These are phyloP conservation scores for Anoura caudifer DNA, from an alignment of 2,113 vertebrate genomes.

Conservation along the genomic window DNA sequence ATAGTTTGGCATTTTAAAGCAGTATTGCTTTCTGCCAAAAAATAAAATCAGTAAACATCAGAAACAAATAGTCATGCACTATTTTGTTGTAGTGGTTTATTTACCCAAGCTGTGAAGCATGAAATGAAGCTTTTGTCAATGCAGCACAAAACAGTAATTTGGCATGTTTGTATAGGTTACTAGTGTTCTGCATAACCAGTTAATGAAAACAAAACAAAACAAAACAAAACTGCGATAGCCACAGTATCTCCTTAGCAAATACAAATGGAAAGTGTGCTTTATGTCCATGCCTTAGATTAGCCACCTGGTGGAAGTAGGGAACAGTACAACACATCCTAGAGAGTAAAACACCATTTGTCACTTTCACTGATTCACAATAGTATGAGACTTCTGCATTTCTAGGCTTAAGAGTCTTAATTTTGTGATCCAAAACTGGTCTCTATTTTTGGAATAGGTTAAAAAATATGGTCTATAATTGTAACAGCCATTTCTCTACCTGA, in stretches of 20 bases:
- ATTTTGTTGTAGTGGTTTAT: not conserved
- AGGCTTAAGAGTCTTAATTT: not conserved
- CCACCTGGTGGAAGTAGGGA: not conserved
- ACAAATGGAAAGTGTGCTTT: not conserved
- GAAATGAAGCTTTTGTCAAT: not conserved
- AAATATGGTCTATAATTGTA: not conserved
- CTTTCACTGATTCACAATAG: not conserved
- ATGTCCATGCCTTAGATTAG: not conserved
- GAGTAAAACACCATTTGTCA: not conserved
- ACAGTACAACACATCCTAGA: not conserved
- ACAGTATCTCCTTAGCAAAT: not conserved
- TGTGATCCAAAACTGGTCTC: not conserved
- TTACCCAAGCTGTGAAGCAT: not conserved
- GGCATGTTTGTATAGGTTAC: not conserved
- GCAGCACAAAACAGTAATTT: not conserved
- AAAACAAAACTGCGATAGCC: not conserved
- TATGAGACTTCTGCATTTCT: not conserved
- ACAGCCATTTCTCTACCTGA: not conserved
- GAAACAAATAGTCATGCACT: not conserved
- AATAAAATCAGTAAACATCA: conserved; percentile 27
- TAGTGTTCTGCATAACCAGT: not conserved
- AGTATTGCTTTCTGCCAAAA: conserved; percentile 15
- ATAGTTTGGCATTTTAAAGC: conserved; percentile 25
- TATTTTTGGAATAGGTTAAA: not conserved
- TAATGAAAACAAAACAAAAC: no score